These are phyloP conservation scores for Merluccius polli DNA, from an alignment of 2,797 vertebrate species.

Conservation along the genomic window DNA sequence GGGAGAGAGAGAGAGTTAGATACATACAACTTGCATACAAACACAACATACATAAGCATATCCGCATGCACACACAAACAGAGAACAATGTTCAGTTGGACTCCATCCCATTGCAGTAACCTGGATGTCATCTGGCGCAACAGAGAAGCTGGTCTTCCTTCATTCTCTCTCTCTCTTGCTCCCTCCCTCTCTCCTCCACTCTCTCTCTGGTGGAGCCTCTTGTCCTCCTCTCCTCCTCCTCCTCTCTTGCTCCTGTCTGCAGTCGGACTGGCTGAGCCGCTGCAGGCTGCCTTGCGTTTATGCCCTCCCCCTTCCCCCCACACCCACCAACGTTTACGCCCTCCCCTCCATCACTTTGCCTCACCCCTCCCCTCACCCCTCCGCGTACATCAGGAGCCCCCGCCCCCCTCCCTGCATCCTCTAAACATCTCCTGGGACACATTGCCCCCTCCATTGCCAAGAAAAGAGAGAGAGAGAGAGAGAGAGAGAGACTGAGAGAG, in stretches of 20 bases:
- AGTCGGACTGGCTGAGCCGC: constrained; percentile 61
- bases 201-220: neutral
- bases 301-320: constrained; percentile 47
- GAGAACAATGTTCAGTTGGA: neutral
- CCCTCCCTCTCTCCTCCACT: constrained; percentile 33
- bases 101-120: constrained; percentile 35
- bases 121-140: constrained; percentile 28
- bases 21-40: neutral
- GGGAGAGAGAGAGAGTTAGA: constrained; percentile 13
- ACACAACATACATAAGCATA: constrained; percentile 8
- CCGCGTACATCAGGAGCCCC: neutral
- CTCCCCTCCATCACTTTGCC: neutral
- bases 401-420: constrained; percentile 29
- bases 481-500: neutral
- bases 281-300: constrained; percentile 67
- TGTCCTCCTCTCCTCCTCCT: constrained; percentile 33
- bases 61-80: constrained; percentile 8
- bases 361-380: neutral
- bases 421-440: constrained; percentile 56
- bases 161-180: constrained; percentile 52
- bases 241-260: constrained; percentile 56
- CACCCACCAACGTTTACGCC: constrained; percentile 9
- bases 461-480: constrained; percentile 16
- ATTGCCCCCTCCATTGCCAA: constrained; percentile 49
- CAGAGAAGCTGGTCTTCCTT: constrained; percentile 51